Evolutionary conservation across 2,888 invertebrate genomes (phyloP).

Genomic region (Ophion ventricosus): DNA sequence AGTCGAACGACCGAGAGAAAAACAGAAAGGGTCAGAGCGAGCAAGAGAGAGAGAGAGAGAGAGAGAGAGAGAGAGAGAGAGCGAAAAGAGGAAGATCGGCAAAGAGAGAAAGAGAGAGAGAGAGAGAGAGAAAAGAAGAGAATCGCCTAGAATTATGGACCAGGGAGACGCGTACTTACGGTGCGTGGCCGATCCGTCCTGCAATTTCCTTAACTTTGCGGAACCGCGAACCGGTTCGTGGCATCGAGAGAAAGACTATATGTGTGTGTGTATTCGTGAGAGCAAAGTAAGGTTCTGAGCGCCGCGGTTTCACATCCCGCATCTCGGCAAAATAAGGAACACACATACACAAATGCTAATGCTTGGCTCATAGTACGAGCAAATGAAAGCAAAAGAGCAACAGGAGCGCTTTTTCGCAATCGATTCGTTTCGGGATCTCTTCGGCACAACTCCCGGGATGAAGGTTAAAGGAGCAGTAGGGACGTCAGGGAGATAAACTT

Average conservation of each 20-base stretch:
- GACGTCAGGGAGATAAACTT: neutral
- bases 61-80: slow-evolving; percentile 3
- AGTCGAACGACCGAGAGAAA: slow-evolving; percentile 14
- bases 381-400: slow-evolving; percentile 45
- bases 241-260: slow-evolving; percentile 41
- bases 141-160: slow-evolving; percentile 61
- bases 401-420: slow-evolving; percentile 62
- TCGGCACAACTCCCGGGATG: slow-evolving; percentile 12
- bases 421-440: slow-evolving; percentile 66
- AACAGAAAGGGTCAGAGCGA: neutral
- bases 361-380: slow-evolving; percentile 40
- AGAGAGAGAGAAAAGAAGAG: slow-evolving; percentile 31
- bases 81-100: no score
- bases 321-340: slow-evolving; percentile 38
- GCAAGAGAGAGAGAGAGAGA: slow-evolving; percentile 6
- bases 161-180: slow-evolving; percentile 63
- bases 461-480: slow-evolving; percentile 2
- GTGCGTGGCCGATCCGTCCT: slow-evolving; percentile 70
- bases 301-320: slow-evolving; percentile 19
- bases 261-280: neutral
- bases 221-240: slow-evolving; percentile 71
- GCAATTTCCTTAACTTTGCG: slow-evolving; percentile 75
- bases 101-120: slow-evolving; percentile 5
- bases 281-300: slow-evolving; percentile 9
- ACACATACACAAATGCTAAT: slow-evolving; percentile 31